Base-by-base conservation (phyloP, 92 coral and sea anemone species). In the Epizoanthus stellaris region DNA sequence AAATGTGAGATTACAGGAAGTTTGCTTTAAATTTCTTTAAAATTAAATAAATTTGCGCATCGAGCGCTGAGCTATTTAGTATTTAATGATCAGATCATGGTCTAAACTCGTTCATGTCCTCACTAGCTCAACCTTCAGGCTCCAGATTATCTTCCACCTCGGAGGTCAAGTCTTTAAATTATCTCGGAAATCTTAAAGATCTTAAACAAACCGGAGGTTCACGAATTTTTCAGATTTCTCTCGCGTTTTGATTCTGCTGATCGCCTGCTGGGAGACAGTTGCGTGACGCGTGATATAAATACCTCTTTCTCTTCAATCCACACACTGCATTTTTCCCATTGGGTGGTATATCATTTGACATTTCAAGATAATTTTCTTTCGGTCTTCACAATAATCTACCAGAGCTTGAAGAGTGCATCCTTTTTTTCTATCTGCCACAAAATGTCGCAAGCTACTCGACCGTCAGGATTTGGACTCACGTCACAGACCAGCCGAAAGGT, bases 401-500 rank as follows among this genome's bases (percentile, higher is more conserved):
- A 4, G 10, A 21, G 6, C 20, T 1, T n/a, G 39, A 23, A 72
- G 39, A 7, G 16, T n/a, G 52, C 8, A 19, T 4, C 16, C 6
- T n/a, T 20, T 4, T 36, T 30, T 49, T 21, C 43, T 10, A 11
- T 49, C 69, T 77, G 54, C 3, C 1, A 45, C 83, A 61, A 79
- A 43, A 79, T 79, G 83, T 63, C 83, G 13, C 39, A 63, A 3
- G 83, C 83, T 62, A 62, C 40, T n/a, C 83, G 83, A 42, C 83
- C 83, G 1, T 43, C 83, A 11, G 83, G 83, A 3, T 79, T 61
- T 1, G 83, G 83, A 13, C 23, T 79, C 7, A 62, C 83, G 1
- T 70, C 83, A 0, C 83, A 79, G 34, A 79, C 54, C 3, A 52
- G 83, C 40, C 72, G 72, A 45, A 79, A 79, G 83, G 83, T 79